Conservation (phyloP, 2,797 vertebrate species). For the Malurus splendens region DNA sequence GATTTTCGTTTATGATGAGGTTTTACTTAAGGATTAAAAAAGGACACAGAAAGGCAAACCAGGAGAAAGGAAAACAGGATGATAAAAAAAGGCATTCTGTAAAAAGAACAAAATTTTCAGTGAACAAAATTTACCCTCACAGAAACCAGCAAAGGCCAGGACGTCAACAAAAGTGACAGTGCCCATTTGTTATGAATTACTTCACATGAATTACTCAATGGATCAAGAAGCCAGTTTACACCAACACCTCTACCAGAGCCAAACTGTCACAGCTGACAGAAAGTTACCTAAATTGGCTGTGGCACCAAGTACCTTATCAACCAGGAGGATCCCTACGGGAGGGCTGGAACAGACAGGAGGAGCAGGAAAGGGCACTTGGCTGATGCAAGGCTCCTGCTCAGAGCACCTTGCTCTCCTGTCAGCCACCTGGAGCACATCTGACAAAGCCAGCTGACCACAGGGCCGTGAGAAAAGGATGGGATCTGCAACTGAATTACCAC, state of each 20-base stretch:
- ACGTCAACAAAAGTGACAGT: neutral
- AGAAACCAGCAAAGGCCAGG: neutral
- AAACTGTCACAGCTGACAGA: accelerated
- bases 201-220: neutral
- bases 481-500: neutral
- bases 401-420: neutral
- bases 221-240: neutral
- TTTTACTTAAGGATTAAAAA: neutral
- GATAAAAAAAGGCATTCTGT: neutral
- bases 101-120: neutral
- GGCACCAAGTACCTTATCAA: accelerated
- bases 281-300: neutral
- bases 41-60: neutral
- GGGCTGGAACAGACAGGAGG: neutral
- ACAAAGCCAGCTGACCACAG: neutral
- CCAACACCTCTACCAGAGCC: neutral
- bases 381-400: neutral
- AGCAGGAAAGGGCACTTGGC: neutral
- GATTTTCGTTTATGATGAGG: neutral
- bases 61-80: neutral
- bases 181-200: neutral
- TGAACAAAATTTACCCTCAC: neutral
- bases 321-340: neutral
- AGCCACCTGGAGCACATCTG: neutral
- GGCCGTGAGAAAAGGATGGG: constrained; percentile 13